Base-by-base conservation (phyloP, 2,797 vertebrate genomes). In the Lacerta agilis region DNA sequence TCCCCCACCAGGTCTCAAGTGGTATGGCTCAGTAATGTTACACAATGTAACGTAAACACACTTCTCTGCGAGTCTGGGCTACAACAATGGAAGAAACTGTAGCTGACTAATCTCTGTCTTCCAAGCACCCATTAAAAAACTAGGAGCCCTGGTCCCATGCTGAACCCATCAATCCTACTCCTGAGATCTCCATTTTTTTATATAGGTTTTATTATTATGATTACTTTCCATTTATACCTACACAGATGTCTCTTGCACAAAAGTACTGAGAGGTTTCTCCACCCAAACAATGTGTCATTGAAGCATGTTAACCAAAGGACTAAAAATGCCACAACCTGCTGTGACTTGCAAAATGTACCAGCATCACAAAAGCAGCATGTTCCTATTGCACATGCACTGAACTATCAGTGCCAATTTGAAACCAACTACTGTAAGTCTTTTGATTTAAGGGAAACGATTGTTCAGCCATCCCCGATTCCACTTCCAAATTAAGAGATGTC, bases 151-250 rank as follows among this genome's bases (percentile, higher is more conserved):
- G 25, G 25, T 64, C 55, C 23, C 41, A 69, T 20, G 2, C 25
- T 17, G 13, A 29, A 75, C 23, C 36, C 15, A 29, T 61, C 38
- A 41, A 5, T n/a, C 58, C 27, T n/a, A 29, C 38, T 61, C 33
- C 49, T 13, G 11, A 18, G 29, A n/a, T 49, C 43, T 7, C 13
- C 36, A 10, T 61, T 58, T 58, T 64, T 5, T 17, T 17, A 29
- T 18, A 36, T 43, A 29, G 8, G 38, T 17, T n/a, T 25, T 18
- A 20, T 45, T 36, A 20, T 27, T 76, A 82, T 4, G n/a, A 66
- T 1, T 79, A 17, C 79, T 86, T 90, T 84, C 73, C 43, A 43
- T 75, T 72, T 89, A 27, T 43, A 55, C 36, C 77, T 92, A 7
- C 73, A 58, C n/a, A 72, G 41, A 23, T 7, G n/a, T 17, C 27